These are phyloP conservation scores for Triplophysa tibetana DNA, from an alignment of 2,113 vertebrate genomes.

Conservation along the genomic window DNA sequence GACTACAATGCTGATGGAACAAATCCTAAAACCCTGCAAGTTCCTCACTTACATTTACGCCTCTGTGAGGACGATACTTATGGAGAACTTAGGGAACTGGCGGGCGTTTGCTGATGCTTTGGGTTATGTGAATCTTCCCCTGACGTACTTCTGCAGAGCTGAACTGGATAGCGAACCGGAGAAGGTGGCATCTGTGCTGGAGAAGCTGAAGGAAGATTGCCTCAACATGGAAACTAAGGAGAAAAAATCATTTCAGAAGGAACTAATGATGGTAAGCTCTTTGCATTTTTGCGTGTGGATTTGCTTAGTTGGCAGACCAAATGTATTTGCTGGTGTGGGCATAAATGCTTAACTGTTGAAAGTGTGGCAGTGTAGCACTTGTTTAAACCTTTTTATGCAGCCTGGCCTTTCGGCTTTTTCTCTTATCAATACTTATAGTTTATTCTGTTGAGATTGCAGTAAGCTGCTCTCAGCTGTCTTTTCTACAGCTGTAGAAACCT, in stretches of 20 bases:
- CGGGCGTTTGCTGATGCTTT: slow-evolving; percentile 88
- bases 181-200: slow-evolving; percentile 90
- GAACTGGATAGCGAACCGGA: slow-evolving; percentile 92
- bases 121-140: slow-evolving; percentile 83
- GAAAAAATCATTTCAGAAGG: slow-evolving; percentile 95
- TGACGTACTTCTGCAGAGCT: slow-evolving; percentile 87
- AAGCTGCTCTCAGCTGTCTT: slow-evolving; percentile 4
- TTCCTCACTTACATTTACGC: slow-evolving; percentile 98
- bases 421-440: slow-evolving; percentile 43
- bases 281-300: background rate
- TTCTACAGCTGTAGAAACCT: slow-evolving; percentile 46
- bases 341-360: background rate
- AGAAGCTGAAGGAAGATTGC: slow-evolving; percentile 96
- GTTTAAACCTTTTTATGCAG: slow-evolving; percentile 42
- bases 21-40: slow-evolving; percentile 93
- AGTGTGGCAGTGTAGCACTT: background rate
- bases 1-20: slow-evolving; percentile 85
- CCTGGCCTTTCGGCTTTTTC: slow-evolving; percentile 30
- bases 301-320: background rate
- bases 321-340: background rate
- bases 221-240: slow-evolving; percentile 86
- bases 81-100: slow-evolving; percentile 97
- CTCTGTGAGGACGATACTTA: slow-evolving; percentile 89
- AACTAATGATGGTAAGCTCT: slow-evolving; percentile 88
- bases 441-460: slow-evolving; percentile 51